phyloP scores from a whole-genome alignment of 2,797 vertebrate genomes.

The Dipus sagitta region DNA sequence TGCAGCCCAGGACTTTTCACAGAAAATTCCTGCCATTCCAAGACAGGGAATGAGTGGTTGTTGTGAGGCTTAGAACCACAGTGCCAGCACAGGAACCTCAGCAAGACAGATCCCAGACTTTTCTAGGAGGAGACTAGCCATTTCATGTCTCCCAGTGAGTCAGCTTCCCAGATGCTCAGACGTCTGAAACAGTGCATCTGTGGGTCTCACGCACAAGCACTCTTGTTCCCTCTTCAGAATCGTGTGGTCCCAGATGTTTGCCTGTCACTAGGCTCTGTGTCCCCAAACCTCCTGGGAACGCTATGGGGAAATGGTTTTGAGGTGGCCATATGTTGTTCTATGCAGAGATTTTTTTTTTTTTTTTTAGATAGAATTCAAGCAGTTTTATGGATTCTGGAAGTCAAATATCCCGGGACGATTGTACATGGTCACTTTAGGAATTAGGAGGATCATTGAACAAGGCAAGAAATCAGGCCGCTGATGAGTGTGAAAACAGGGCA shows the following conservation, averaged over 20 bases:
- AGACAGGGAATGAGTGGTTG: rapidly evolving
- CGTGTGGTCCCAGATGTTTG: neutral
- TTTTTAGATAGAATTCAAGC: neutral
- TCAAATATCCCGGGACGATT: neutral
- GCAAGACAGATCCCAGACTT: neutral
- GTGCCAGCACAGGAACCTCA: rapidly evolving
- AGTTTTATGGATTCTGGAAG: neutral
- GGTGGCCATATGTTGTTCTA: neutral
- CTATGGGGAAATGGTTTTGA: neutral
- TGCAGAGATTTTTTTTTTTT: neutral
- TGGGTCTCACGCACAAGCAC: rapidly evolving
- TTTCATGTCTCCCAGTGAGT: neutral
- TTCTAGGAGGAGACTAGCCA: neutral
- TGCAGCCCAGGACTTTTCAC: neutral
- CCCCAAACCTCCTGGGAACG: neutral
- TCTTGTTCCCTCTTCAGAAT: neutral
- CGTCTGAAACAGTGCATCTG: neutral
- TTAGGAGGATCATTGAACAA: neutral
- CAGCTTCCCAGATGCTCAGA: neutral
- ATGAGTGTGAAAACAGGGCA: neutral
- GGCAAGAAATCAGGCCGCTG: neutral
- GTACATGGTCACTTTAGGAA: neutral
- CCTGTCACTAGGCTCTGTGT: neutral
- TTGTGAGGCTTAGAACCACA: neutral
- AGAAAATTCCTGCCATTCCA: neutral